Evolutionary conservation across 2,797 vertebrate species (phyloP).

Genomic region (Ceyx erithaca): DNA sequence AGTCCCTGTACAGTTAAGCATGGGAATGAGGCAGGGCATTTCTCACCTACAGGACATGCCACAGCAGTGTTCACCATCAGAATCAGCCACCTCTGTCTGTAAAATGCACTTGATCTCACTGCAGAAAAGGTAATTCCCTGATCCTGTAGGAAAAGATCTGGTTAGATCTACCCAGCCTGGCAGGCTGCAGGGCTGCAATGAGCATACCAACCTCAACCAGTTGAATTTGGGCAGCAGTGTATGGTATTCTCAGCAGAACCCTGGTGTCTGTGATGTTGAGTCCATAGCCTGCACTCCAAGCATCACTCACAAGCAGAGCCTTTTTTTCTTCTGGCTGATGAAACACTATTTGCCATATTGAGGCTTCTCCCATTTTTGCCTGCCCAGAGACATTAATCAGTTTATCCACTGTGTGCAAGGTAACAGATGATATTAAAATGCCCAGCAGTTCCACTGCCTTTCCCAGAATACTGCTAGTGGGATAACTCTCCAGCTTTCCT

Average conservation of each 20-base stretch:
- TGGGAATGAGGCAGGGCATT: fast-evolving
- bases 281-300: constrained; percentile 80
- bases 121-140: constrained; percentile 82
- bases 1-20: not conserved
- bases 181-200: not conserved
- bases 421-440: not conserved
- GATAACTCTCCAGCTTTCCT: not conserved
- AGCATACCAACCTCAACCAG: not conserved
- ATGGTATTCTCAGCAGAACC: constrained; percentile 81
- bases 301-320: constrained; percentile 77
- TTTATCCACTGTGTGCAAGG: not conserved
- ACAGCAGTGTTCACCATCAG: constrained; percentile 77
- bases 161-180: not conserved
- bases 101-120: constrained; percentile 80
- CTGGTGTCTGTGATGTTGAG: constrained; percentile 76
- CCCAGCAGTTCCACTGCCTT: not conserved
- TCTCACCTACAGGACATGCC: constrained; percentile 81
- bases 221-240: constrained; percentile 77
- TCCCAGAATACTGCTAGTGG: not conserved
- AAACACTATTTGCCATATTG: constrained; percentile 83
- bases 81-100: constrained; percentile 75
- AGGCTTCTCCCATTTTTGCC: constrained; percentile 33
- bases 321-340: constrained; percentile 75
- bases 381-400: not conserved
- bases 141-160: constrained; percentile 67